phyloP scores from a whole-genome alignment of 1,140 invertebrate genomes.

The Drosophila nigromelanica region DNA sequence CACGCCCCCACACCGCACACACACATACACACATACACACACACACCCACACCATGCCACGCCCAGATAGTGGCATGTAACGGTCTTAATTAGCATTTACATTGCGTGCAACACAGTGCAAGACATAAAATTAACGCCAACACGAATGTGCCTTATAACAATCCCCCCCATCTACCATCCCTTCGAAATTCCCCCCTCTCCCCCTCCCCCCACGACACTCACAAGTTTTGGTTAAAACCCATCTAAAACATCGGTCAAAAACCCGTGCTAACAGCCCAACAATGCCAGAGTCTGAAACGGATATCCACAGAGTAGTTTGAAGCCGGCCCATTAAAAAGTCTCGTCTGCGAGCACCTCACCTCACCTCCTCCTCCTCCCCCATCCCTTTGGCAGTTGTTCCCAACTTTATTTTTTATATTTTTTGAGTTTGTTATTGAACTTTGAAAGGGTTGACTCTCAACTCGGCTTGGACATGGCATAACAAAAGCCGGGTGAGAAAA shows the following conservation, averaged over 20 bases:
- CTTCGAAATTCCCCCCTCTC: too few relatives aligned
- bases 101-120: slow-evolving; percentile 74
- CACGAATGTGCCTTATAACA: slow-evolving; percentile 17
- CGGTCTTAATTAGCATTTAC: slow-evolving; percentile 71
- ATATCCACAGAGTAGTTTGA: slow-evolving; percentile 15
- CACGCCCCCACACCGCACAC: slow-evolving; percentile 7
- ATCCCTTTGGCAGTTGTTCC: slow-evolving; percentile 26
- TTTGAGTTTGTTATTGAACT: slow-evolving; percentile 53
- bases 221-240: not conserved
- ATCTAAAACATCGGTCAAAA: slow-evolving; percentile 38
- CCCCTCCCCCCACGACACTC: not conserved
- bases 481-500: slow-evolving; percentile 66
- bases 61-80: slow-evolving; percentile 29
- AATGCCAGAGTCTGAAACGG: slow-evolving; percentile 30
- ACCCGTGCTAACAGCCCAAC: slow-evolving; percentile 10
- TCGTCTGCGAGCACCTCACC: slow-evolving; percentile 17
- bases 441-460: slow-evolving; percentile 64
- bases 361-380: not conserved
- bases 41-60: slow-evolving; percentile 24
- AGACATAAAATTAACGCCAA: slow-evolving; percentile 70
- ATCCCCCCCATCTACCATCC: too few relatives aligned
- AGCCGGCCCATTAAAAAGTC: slow-evolving; percentile 38
- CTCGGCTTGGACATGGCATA: slow-evolving; percentile 38
- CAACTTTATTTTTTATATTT: slow-evolving; percentile 45
- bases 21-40: slow-evolving; percentile 1